Base-by-base conservation (phyloP, 1,140 invertebrate species). In the Lepidostoma basale region DNA sequence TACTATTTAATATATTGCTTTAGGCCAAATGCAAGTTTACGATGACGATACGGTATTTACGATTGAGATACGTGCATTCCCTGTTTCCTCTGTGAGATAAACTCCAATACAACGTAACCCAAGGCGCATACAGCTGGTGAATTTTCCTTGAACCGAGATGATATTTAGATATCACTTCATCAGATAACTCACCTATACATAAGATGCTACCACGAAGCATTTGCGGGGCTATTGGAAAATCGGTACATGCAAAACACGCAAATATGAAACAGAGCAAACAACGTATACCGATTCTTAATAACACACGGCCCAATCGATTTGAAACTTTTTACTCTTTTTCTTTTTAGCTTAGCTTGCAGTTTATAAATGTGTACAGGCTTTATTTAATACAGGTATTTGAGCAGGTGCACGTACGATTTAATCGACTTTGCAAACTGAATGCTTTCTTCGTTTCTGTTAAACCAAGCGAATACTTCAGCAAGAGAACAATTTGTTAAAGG, bases 101-200 rank as follows among this genome's bases (percentile, higher is more conserved):
- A 56, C 52, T 56, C 36, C 10, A 30, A 20, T 20, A 56, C 36
- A 9, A 56, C 36, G 36, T 22, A 20, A 56, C 52, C 52, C 42
- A 36, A 14, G 25, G 56, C 56, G 22, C 36, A 42, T 60, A 18
- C 36, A 60, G 25, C 39, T 42, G 56, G 56, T 26, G 56, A 26
- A 60, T 60, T 60, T 60, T 60, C 56, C 56, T 26, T 60, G 52
- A 56, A 60, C 56, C 16, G 22, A 60, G 56, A 60, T 60, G 22
- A 60, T 60, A 60, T 60, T 60, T 60, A 60, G 56, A 60, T 60
- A 42, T 42, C 23, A 60, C 39, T 60, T 42, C 56, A 60, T 40
- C 33, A 60, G 56, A 60, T 60, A 60, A 60, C 39, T 60, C 28
- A n/a, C n/a, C n/a, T n/a, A n/a, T n/a, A n/a, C 33, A n/a, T 36